Conservation (phyloP, 2,888 invertebrate genomes). For the Tachina grossa region DNA sequence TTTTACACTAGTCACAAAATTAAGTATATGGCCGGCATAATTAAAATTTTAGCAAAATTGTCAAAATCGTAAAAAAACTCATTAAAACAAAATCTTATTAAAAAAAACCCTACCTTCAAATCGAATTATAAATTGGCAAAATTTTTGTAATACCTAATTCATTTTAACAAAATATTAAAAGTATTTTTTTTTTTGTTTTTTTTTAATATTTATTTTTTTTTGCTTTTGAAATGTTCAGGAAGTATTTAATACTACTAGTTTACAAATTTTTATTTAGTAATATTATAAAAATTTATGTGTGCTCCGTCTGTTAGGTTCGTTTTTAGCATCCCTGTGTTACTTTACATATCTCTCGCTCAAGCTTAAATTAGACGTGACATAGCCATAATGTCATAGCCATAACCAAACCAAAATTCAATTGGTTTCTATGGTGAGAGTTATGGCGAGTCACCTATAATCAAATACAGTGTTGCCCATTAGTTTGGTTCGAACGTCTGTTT, state of each 20-base stretch:
- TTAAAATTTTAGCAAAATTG: conserved; percentile 30
- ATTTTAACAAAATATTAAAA: neutral
- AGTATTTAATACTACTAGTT: neutral
- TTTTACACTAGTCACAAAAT: conserved; percentile 1
- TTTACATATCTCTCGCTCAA: too few relatives aligned
- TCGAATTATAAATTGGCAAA: conserved; percentile 26
- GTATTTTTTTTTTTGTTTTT: neutral
- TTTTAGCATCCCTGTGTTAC: too few relatives aligned
- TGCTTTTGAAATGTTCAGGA: neutral
- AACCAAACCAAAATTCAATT: too few relatives aligned
- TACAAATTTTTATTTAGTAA: too few relatives aligned
- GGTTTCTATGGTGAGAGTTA: too few relatives aligned
- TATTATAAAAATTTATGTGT: too few relatives aligned
- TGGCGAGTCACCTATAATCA: too few relatives aligned
- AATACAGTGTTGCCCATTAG: too few relatives aligned
- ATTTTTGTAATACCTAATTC: conserved; percentile 20
- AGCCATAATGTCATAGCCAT: too few relatives aligned
- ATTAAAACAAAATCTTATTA: conserved; percentile 9
- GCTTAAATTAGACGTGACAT: too few relatives aligned
- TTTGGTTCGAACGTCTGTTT: too few relatives aligned
- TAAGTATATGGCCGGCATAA: conserved; percentile 46
- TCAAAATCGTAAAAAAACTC: neutral
- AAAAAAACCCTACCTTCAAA: conserved; percentile 27
- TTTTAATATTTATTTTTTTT: neutral
- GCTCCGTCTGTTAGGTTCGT: too few relatives aligned